phyloP scores from a whole-genome alignment of 2,797 vertebrate genomes.

The Smutsia temminckii region DNA sequence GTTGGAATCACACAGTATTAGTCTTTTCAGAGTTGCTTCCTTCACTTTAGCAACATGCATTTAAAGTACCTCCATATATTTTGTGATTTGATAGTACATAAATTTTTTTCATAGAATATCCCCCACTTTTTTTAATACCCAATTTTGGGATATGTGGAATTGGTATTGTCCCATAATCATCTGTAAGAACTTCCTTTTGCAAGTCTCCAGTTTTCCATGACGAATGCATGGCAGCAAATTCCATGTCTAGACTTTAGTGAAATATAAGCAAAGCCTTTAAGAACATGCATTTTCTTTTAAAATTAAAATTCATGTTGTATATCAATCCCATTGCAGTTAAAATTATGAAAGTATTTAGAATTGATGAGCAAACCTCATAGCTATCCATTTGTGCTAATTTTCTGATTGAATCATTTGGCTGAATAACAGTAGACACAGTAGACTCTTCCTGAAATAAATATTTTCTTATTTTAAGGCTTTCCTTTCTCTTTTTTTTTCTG shows the following conservation, averaged over 20 bases:
- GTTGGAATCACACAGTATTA: not conserved
- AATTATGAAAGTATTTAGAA: not conserved
- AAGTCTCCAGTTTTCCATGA: not conserved
- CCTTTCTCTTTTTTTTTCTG: not conserved
- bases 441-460: not conserved
- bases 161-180: not conserved
- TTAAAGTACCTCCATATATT: not conserved
- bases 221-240: not conserved
- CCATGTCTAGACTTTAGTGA: not conserved
- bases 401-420: not conserved
- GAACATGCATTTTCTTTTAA: not conserved
- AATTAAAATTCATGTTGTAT: not conserved
- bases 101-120: not conserved
- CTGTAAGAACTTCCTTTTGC: not conserved
- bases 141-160: not conserved
- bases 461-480: not conserved
- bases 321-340: not conserved
- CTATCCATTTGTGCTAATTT: not conserved
- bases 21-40: not conserved
- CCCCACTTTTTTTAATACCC: not conserved
- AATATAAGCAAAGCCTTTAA: not conserved
- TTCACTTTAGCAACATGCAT: not conserved
- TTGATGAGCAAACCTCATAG: not conserved
- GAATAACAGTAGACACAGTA: not conserved
- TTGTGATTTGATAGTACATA: not conserved